Base-by-base conservation (phyloP, 2,113 vertebrate species). In the Poicephalus meyeri region DNA sequence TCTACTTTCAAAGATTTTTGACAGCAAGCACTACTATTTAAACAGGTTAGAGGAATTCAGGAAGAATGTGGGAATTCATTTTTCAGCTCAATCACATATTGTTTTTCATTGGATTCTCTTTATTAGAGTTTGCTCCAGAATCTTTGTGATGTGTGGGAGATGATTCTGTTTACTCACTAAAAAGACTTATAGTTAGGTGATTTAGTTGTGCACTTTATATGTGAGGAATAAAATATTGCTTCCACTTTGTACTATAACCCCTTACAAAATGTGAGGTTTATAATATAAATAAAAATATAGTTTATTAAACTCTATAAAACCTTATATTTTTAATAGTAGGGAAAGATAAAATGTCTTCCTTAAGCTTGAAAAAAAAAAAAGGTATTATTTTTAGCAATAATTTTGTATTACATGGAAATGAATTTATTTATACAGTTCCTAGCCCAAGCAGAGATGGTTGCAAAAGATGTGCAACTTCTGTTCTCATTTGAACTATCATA, bases 371-470 rank as follows among this genome's bases (percentile, higher is more conserved):
- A 55, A 49, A 37, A 37, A 37, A 37, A 64, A 41, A 71, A 85
- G 83, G 7, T 66, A 71, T 86, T 96, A 78, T 95, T 97, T 95
- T 96, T 64, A 94, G 86, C 79, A 97, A 97, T 97, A 97, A 95
- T 90, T 97, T 95, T 92, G 50, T 97, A 95, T 89, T 90, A 86
- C 55, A 88, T 71, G 11, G 18, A 94, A 95, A 91, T 80, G 0
- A 63, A 73, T 80, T 81, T 92, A 91, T 89, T 83, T 78, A 91
- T 87, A 73, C 11, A 10, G 9, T 86, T 81, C 68, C 55, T 61
- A 93, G 91, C 53, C 69, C 83, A 86, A 93, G 39, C 21, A 86
- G 55, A 83, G 56, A 10, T 28, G 77, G 35, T 80, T 95, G 35
- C 73, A 95, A 91, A 78, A 82, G 41, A 42, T 6, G 5, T 77